These are phyloP conservation scores for Drosophila longiperda DNA, from an alignment of 2,888 invertebrate genomes.

Conservation along the genomic window DNA sequence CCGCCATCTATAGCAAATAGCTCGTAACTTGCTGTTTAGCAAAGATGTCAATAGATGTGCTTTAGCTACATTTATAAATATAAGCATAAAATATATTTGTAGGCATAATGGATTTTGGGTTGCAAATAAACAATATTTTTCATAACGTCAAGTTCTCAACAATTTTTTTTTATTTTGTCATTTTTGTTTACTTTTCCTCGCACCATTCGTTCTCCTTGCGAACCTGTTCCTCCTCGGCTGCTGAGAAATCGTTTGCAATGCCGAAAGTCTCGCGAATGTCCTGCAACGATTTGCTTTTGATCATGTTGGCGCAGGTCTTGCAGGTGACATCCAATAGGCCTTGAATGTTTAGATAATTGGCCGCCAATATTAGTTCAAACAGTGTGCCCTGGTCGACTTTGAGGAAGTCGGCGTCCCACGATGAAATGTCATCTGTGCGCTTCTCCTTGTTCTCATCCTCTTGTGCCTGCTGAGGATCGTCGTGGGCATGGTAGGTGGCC, in stretches of 20 bases:
- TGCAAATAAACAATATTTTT: neutral
- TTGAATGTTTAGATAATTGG: slow-evolving; percentile 98
- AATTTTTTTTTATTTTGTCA: neutral
- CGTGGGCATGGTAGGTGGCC: slow-evolving; percentile 95
- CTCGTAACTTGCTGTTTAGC: neutral
- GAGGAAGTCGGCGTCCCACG: slow-evolving; percentile 99
- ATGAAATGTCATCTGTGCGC: slow-evolving; percentile 99
- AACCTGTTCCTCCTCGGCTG: slow-evolving; percentile 99
- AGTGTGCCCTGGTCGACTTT: slow-evolving; percentile 99
- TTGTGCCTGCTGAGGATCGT: slow-evolving; percentile 97
- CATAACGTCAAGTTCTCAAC: neutral
- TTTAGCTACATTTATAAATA: neutral
- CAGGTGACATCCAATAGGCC: slow-evolving; percentile 98
- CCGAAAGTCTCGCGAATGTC: slow-evolving; percentile 98
- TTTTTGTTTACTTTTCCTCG: slow-evolving; percentile 75
- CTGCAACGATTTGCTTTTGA: slow-evolving; percentile 98
- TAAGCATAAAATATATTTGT: neutral
- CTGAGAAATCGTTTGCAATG: slow-evolving; percentile 98
- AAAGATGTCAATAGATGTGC: neutral
- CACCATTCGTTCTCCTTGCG: slow-evolving; percentile 97
- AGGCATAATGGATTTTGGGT: neutral
- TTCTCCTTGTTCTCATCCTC: slow-evolving; percentile 99
- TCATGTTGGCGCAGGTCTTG: slow-evolving; percentile 99
- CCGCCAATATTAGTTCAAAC: slow-evolving; percentile 98
- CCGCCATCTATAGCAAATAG: slow-evolving; percentile 31